Conservation (phyloP, 1,140 invertebrate species). For the Elysia chlorotica region DNA sequence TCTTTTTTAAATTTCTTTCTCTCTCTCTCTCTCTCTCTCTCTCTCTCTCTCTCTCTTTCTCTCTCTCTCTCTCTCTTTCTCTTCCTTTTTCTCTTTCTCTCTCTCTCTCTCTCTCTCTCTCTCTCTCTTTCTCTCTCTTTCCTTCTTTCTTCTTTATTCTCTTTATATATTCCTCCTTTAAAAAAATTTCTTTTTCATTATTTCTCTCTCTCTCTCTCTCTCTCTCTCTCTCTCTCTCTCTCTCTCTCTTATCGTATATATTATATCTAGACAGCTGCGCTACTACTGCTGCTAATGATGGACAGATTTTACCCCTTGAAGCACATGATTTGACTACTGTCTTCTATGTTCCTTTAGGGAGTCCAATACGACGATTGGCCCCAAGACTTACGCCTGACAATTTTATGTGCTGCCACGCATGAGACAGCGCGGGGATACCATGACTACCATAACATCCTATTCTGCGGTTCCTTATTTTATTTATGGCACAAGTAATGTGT, state of each 20-base stretch:
- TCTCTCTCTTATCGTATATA: neutral
- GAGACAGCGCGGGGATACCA: too few species aligned
- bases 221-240: neutral
- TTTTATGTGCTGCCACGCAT: too few species aligned
- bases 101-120: neutral
- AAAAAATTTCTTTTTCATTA: neutral
- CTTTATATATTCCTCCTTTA: neutral
- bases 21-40: neutral
- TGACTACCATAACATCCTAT: too few species aligned
- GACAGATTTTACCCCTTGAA: too few species aligned
- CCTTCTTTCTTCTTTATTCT: neutral
- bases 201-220: neutral
- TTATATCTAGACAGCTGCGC: slow-evolving; percentile 61
- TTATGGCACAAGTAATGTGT: too few species aligned
- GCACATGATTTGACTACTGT: too few species aligned
- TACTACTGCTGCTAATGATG: slow-evolving; percentile 61
- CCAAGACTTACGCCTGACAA: too few species aligned
- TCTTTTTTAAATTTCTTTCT: too few species aligned
- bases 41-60: slow-evolving; percentile 1
- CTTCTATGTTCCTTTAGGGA: too few species aligned
- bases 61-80: neutral
- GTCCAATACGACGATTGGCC: too few species aligned
- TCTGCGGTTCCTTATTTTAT: too few species aligned
- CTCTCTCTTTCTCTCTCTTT: neutral
- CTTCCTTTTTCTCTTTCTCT: neutral